A percentile compares a stretch with the other conserved stretches of the same genome.
phyloP scores from a whole-genome alignment of 2,113 vertebrate species.

The Xenotilapia flavipinnis region DNA sequence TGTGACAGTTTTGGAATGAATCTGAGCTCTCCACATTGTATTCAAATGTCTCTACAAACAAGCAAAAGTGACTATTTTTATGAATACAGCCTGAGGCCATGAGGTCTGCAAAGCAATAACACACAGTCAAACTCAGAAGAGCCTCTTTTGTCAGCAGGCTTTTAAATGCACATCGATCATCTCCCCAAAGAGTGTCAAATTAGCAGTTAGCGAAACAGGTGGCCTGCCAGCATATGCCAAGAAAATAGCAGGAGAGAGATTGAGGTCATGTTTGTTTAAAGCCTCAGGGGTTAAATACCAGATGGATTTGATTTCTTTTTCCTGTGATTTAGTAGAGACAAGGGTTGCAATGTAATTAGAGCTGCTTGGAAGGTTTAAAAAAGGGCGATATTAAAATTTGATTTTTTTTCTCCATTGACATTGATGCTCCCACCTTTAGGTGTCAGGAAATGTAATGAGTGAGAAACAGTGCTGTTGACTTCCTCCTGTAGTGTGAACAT shows the following conservation, averaged over 20 bases:
- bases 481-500: neutral
- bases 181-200: slow-evolving; percentile 54
- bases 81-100: slow-evolving; percentile 20
- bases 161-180: slow-evolving; percentile 55
- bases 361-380: neutral
- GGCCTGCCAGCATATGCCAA: slow-evolving; percentile 42
- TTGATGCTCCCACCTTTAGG: neutral
- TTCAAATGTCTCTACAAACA: slow-evolving; percentile 3
- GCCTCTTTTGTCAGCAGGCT: slow-evolving; percentile 26
- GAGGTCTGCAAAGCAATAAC: slow-evolving; percentile 10
- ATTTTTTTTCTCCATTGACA: neutral
- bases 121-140: neutral
- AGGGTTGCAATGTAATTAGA: slow-evolving; percentile 18
- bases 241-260: slow-evolving; percentile 41
- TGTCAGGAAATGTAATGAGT: neutral
- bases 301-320: slow-evolving; percentile 33
- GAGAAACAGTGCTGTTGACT: neutral
- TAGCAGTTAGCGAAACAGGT: slow-evolving; percentile 55
- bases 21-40: neutral
- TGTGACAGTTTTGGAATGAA: neutral
- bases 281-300: slow-evolving; percentile 38
- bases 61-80: neutral
- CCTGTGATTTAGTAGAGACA: neutral
- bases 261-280: slow-evolving; percentile 64
- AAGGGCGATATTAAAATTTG: neutral